Percentiles rank a stretch among this genome's conserved stretches.
Conservation (phyloP, 2,797 vertebrate genomes). For the Sebastiscus tertius region DNA sequence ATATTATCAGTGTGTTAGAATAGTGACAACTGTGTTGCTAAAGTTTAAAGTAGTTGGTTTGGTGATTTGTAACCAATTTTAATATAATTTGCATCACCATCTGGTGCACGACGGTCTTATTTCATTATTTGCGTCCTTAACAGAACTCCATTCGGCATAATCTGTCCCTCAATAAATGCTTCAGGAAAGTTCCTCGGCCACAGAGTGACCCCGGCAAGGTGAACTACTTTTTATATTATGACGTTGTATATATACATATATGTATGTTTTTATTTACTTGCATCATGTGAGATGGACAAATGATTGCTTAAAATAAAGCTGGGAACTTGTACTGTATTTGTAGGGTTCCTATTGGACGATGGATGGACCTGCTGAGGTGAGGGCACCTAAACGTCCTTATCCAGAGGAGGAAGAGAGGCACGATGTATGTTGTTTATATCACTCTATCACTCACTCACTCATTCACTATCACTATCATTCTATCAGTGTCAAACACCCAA, state of each 20-base stretch:
- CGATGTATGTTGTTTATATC: slow-evolving; percentile 35
- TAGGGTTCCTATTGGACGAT: slow-evolving; percentile 99
- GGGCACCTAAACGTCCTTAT: slow-evolving; percentile 79
- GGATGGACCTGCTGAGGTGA: slow-evolving; percentile 87
- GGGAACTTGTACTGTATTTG: slow-evolving; percentile 47
- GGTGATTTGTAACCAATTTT: not conserved
- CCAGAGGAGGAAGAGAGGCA: slow-evolving; percentile 64
- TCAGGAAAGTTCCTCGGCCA: slow-evolving; percentile 96
- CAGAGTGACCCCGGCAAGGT: slow-evolving; percentile 98
- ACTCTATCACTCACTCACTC: not conserved
- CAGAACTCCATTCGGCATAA: slow-evolving; percentile 99
- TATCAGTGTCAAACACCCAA: not conserved
- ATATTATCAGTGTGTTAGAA: not conserved
- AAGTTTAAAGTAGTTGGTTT: not conserved
- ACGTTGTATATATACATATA: not conserved
- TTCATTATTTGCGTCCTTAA: not conserved
- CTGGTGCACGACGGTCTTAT: not conserved
- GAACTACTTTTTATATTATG: slow-evolving; percentile 35
- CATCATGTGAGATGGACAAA: not conserved
- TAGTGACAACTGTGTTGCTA: not conserved
- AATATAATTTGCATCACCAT: not conserved
- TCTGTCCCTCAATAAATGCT: slow-evolving; percentile 97
- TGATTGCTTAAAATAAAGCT: not conserved
- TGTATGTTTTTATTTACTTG: not conserved
- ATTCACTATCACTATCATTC: not conserved